Evolutionary conservation across 2,113 vertebrate genomes (phyloP).

Genomic region (Phodopus roborovskii): DNA sequence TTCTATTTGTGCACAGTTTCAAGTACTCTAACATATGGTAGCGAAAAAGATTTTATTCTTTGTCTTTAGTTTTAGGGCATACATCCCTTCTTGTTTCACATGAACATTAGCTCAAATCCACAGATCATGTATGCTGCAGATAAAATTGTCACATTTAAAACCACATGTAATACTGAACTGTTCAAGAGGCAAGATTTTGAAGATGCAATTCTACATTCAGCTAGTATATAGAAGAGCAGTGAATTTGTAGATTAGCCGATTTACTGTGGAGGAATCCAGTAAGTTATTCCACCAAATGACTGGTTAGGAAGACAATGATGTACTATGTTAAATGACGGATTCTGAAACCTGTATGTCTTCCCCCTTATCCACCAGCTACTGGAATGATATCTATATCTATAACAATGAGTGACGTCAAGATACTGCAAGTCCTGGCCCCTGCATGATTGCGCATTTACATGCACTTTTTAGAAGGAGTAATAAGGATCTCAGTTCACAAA

Average conservation of each 20-base stretch:
- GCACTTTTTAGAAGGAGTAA: constrained; percentile 69
- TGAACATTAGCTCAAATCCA: constrained; percentile 86
- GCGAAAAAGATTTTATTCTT: constrained; percentile 76
- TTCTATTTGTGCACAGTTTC: constrained; percentile 71
- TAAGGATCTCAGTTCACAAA: constrained; percentile 55
- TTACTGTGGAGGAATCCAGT: constrained; percentile 78
- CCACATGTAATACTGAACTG: constrained; percentile 86
- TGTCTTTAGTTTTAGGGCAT: constrained; percentile 82
- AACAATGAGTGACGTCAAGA: constrained; percentile 43
- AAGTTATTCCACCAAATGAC: constrained; percentile 84
- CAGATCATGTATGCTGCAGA: constrained; percentile 80
- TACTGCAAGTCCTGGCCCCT: constrained; percentile 30
- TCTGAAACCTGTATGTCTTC: constrained; percentile 63
- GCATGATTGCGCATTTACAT: constrained; percentile 50
- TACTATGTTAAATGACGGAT: constrained; percentile 49
- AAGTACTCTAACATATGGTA: constrained; percentile 74
- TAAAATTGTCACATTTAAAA: constrained; percentile 85
- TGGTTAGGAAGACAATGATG: constrained; percentile 80
- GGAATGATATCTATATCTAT: constrained; percentile 53
- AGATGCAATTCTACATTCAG: constrained; percentile 87
- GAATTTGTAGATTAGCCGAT: constrained; percentile 84
- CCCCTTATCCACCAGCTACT: constrained; percentile 78
- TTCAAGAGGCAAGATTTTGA: constrained; percentile 84
- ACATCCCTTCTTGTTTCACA: constrained; percentile 85
- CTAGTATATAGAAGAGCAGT: constrained; percentile 87